A percentile compares a stretch with the other conserved stretches of the same genome.
Evolutionary conservation across 1,140 invertebrate genomes (phyloP).

Genomic region (Pinna nobilis): DNA sequence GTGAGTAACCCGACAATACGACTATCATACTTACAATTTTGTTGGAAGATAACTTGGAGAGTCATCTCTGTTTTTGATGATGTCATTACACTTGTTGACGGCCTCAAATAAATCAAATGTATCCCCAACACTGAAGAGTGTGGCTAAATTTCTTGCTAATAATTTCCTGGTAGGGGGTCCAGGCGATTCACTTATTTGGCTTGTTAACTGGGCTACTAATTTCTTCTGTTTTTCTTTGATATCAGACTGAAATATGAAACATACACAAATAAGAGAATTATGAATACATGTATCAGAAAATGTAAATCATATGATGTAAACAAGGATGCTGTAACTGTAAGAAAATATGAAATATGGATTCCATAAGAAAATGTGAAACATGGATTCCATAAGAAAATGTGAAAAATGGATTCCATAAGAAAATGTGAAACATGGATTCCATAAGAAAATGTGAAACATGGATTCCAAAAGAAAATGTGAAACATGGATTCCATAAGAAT

Average conservation of each 20-base stretch:
- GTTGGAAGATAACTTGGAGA: conserved; percentile 94
- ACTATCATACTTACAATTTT: conserved; percentile 87
- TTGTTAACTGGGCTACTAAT: conserved; percentile 93
- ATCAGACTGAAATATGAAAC: conserved; percentile 89
- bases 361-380: too few relatives aligned
- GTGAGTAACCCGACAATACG: not conserved
- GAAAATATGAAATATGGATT: too few relatives aligned
- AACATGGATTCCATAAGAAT: too few relatives aligned
- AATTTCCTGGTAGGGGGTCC: conserved; percentile 94
- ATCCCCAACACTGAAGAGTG: conserved; percentile 97
- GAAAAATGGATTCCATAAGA: too few relatives aligned
- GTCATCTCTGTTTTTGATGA: conserved; percentile 97
- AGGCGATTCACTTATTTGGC: conserved; percentile 88
- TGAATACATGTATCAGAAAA: too few relatives aligned
- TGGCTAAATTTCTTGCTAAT: conserved; percentile 94
- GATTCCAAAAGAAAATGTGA: too few relatives aligned
- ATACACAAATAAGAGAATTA: too few relatives aligned
- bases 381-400: too few relatives aligned
- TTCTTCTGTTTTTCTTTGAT: conserved; percentile 98
- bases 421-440: too few relatives aligned
- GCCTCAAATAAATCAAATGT: conserved; percentile 98
- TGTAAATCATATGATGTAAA: too few relatives aligned
- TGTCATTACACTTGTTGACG: conserved; percentile 98
- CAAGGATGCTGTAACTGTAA: too few relatives aligned
- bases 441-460: too few relatives aligned